Evolutionary conservation across 2,113 vertebrate species (phyloP).

Genomic region (Ardeotis arabs): DNA sequence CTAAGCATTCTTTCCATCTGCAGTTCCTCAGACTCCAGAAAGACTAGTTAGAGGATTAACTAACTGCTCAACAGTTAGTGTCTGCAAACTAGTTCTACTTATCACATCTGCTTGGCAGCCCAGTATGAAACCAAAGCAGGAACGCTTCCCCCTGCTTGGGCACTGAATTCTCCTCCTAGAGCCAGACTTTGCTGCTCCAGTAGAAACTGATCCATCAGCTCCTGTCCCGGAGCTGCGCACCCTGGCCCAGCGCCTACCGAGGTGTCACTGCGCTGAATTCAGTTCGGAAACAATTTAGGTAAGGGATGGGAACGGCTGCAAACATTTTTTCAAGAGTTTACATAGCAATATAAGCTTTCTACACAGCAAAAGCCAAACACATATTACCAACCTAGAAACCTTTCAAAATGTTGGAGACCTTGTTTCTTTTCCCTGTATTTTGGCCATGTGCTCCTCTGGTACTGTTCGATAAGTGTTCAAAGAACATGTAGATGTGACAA

Average conservation of each 20-base stretch:
- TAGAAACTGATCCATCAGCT: fast-evolving
- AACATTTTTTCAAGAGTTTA: neutral
- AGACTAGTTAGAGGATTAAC: neutral
- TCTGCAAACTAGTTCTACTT: neutral
- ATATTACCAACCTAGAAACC: neutral
- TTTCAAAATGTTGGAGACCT: neutral
- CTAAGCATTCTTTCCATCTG: neutral
- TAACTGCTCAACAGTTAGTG: neutral
- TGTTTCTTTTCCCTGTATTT: neutral
- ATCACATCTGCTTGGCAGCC: neutral
- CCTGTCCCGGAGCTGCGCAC: neutral
- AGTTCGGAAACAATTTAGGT: neutral
- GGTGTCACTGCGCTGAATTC: neutral
- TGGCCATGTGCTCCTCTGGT: neutral
- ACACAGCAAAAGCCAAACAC: neutral
- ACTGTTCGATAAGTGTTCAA: neutral
- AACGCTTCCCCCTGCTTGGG: neutral
- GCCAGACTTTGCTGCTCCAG: neutral
- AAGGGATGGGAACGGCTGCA: neutral
- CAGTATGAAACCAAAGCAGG: neutral
- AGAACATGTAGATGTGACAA: too few species aligned
- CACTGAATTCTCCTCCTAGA: fast-evolving
- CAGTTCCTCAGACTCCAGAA: neutral
- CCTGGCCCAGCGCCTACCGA: neutral
- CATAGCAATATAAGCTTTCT: neutral